Base-by-base conservation (phyloP, 2,797 vertebrate genomes). In the Sphenopsis melanotis region DNA sequence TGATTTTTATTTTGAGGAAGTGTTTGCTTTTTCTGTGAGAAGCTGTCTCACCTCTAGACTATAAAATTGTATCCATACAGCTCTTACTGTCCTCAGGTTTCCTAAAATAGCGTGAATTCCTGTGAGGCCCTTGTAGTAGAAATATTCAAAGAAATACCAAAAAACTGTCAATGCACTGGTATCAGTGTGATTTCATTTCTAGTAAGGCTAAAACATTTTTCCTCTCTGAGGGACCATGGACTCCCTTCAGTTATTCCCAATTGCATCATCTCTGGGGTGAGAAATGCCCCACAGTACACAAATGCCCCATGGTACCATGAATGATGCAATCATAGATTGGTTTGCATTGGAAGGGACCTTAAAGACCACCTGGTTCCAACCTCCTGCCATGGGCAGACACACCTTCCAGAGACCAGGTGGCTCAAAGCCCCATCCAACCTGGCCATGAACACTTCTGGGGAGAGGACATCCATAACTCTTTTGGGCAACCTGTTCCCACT, bases 111-210 rank as follows among this genome's bases (percentile, higher is more conserved):
- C 0, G 2, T 29, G n/a, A 91, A 27, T 60, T 87, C 20, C 11
- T 59, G 5, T 42, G n/a, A 77, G 17, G 11, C 9, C 2, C 3
- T 39, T 69, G 6, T 21, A 60, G 11, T 6, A 78, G 17, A 88
- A 82, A 50, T 17, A 60, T 27, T 56, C 12, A 53, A 88, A 86
- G 41, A 47, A 47, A 30, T 50, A 56, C 2, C n/a, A 79, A 52
- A 10, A 66, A 61, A 7, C 15, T 23, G 7, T 7, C 24, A 57
- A 10, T 50, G 24, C 57, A 69, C 46, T 0, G 0, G 2, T 34
- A 57, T 32, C 63, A 59, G 10, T 30, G 32, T 26, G 11, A 82
- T 84, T 78, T 68, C 0, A 24, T 57, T 71, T 68, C 34, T 37
- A 34, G 12, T 37, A 29, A 41, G 6, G 1, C 46, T 68, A 44